Evolutionary conservation across 64 coral and sea anemone genomes (phyloP).

Genomic region (Stichodactyla helianthus): DNA sequence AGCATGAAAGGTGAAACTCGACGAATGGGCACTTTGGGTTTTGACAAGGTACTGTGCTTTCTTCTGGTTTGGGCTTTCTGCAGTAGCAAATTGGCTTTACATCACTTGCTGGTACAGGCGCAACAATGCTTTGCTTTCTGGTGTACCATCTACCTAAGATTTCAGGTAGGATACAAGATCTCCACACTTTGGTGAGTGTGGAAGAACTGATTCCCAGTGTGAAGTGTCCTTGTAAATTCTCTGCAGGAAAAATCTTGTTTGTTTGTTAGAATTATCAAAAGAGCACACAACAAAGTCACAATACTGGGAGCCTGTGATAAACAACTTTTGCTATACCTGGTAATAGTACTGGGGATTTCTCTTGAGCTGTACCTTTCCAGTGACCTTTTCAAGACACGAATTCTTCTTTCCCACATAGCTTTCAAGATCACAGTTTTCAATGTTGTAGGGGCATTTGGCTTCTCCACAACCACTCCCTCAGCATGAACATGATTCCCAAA

Average conservation of each 20-base stretch:
- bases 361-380: slow-evolving; percentile 41
- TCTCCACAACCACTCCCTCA: no score
- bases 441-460: no score
- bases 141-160: slow-evolving; percentile 34
- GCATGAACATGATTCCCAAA: no score
- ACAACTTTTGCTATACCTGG: slow-evolving; percentile 46
- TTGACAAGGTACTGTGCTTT: no score
- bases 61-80: no score
- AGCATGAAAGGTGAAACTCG: no score
- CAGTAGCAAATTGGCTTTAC: no score
- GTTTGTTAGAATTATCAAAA: slow-evolving; percentile 8
- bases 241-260: slow-evolving; percentile 29
- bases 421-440: slow-evolving; percentile 58
- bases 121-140: background rate
- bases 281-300: slow-evolving; percentile 75
- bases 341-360: slow-evolving; percentile 49
- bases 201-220: slow-evolving; percentile 56
- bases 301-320: slow-evolving; percentile 24
- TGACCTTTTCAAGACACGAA: slow-evolving; percentile 53
- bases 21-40: no score
- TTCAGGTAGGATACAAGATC: slow-evolving; percentile 52
- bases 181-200: slow-evolving; percentile 36
- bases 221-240: slow-evolving; percentile 20
- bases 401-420: slow-evolving; percentile 26
- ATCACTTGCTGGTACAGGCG: no score